Base-by-base conservation (phyloP, 2,113 vertebrate genomes). In the Eonycteris spelaea region DNA sequence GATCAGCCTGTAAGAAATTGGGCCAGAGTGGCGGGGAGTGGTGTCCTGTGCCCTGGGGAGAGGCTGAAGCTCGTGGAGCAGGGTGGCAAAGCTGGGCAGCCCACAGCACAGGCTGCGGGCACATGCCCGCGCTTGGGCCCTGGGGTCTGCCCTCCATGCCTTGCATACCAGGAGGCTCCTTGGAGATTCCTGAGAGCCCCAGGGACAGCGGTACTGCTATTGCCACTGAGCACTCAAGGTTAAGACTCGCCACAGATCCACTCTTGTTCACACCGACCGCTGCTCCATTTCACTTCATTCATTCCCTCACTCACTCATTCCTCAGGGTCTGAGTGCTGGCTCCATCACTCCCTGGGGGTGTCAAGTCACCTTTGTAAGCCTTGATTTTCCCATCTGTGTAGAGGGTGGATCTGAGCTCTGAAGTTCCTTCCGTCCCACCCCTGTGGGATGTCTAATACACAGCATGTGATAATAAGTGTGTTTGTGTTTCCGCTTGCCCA, bases 1-100 rank as follows among this genome's bases (percentile, higher is more conserved):
- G 95, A 95, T 92, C 53, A 94, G 94, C 35, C 63, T 57, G 86
- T 67, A 89, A 95, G 97, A 96, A 95, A 96, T 3, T 68, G 73
- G 93, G 95, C 97, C 94, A 6, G 97, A 38, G 88, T 85, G 96
- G 57, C 89, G 0, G 19, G 30, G 61, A 93, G 61, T 38, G 85
- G 93, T 7, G 5, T 92, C 55, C 95, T 97, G 97, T 15, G 16
- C 74, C 55, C 67, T 7, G 21, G 87, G 77, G 45, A 83, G 70
- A 51, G 53, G 82, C 43, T 33, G 51, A 55, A 30, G 53, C 61
- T 74, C 63, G 45, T 9, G 13, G 51, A 40, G 43, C 86, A 38
- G 67, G 65, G 40, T 18, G 61, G 57, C 63, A 21, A 55, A 38
- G 53, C 35, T 8, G 71, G 35, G 59, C 28, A 40, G 55, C 55